Evolutionary conservation across 2,797 vertebrate genomes (phyloP), one percentile per base, ranked within the genome.

Genomic region (Macropus fuliginosus): DNA sequence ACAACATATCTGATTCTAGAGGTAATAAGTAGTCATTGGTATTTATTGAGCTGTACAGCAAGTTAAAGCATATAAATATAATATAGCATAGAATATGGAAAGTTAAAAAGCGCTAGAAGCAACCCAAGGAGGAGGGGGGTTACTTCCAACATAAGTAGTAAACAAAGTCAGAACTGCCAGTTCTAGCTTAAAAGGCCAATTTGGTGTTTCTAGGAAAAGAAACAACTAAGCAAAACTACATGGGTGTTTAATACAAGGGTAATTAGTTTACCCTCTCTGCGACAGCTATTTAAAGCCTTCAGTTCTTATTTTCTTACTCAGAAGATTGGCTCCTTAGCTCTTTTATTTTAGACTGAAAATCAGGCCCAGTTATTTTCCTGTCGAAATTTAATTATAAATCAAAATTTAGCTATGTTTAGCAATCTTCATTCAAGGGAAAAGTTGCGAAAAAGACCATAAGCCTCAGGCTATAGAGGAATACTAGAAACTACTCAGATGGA

Each of bases 171-270:
- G 14, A 93, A 50, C 92, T 89, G 52, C 62, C 62, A 94, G 52
- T 81, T 96, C 97, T 96, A 55, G 40, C 46, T 74, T 59, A n/a
- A 96, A 94, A 96, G 55, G 56, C 31, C 93, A 56, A 27, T 14
- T 59, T 57, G 57, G 52, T 89, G 52, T 16, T 93, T 92, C 9
- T 54, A 87, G 89, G 56, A 94, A 55, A 59, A 74, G 52, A 52
- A 96, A 50, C 29, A 94, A 12, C 6, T 29, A 57, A 95, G 74
- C 46, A 96, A 93, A 74, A 92, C 90, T n/a, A 31, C 10, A 6
- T 57, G 56, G 89, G 1, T 62, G 6, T 46, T 74, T 91, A 81
- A 92, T 93, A 11, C 28, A 46, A 91, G 34, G 8, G 95, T 14
- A 89, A 92, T 92, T 89, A 90, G 57, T n/a, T 93, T 90, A 55